A percentile compares a stretch with the other conserved stretches of the same genome.
Evolutionary conservation across 2,888 invertebrate species (phyloP).

Genomic region (Melitaea athalia): DNA sequence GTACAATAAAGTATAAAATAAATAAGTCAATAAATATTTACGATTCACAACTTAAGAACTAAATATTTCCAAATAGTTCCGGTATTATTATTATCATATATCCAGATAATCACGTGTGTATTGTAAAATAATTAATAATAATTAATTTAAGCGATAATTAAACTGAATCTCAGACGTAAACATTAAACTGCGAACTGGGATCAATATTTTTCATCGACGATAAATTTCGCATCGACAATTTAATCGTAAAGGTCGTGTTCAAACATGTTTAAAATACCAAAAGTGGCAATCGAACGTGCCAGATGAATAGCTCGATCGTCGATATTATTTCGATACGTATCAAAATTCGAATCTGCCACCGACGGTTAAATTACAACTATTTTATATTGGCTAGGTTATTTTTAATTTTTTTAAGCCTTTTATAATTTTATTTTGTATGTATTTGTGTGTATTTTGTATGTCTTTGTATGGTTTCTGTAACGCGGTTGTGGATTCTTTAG

Average conservation of each 20-base stretch:
- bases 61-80: too few relatives aligned
- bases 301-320: slow-evolving; percentile 22
- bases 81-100: too few relatives aligned
- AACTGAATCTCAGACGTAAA: not conserved
- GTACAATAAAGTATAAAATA: too few relatives aligned
- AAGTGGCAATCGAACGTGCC: slow-evolving; percentile 38
- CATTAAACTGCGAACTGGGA: not conserved
- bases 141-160: not conserved
- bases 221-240: slow-evolving; percentile 16
- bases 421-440: not conserved
- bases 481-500: not conserved
- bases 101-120: too few relatives aligned
- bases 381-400: not conserved
- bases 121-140: too few relatives aligned
- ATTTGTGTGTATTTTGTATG: not conserved
- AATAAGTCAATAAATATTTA: too few relatives aligned
- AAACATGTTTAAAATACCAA: slow-evolving; percentile 38
- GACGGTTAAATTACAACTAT: slow-evolving; percentile 24
- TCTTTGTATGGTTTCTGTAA: not conserved
- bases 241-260: slow-evolving; percentile 29
- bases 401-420: not conserved
- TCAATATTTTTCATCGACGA: slow-evolving; percentile 17
- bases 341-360: slow-evolving; percentile 12
- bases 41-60: too few relatives aligned
- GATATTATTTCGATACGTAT: slow-evolving; percentile 23